Evolutionary conservation across 2,113 vertebrate genomes (phyloP).

Genomic region (Apteryx owenii): DNA sequence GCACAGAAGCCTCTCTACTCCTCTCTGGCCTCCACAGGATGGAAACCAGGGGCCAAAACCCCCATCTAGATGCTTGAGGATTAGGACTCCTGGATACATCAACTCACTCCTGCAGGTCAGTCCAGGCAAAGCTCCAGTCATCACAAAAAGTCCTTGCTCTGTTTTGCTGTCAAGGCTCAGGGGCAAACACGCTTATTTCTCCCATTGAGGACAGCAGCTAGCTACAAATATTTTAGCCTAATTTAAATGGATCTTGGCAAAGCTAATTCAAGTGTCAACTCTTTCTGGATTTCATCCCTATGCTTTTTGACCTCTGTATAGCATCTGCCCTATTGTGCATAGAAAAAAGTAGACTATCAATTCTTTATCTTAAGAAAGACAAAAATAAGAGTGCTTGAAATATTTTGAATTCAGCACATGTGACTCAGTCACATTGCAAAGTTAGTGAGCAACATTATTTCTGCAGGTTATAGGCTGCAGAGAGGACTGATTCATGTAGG

Average conservation of each 20-base stretch:
- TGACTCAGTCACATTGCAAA: neutral
- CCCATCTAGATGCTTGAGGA: neutral
- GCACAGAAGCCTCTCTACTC: neutral
- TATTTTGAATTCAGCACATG: neutral
- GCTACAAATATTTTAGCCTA: neutral
- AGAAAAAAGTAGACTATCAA: neutral
- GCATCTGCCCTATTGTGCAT: neutral
- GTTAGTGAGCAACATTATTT: neutral
- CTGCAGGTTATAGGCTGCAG: neutral
- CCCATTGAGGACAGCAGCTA: neutral
- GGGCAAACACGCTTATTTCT: rapidly evolving
- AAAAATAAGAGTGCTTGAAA: neutral
- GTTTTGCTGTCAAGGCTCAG: neutral
- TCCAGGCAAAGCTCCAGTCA: neutral
- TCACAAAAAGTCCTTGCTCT: neutral
- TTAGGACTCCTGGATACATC: neutral
- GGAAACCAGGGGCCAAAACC: neutral
- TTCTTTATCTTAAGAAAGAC: neutral
- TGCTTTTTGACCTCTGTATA: neutral
- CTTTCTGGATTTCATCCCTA: neutral
- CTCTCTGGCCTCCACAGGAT: neutral
- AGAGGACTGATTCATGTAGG: neutral
- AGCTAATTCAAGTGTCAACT: neutral
- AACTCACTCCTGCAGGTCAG: neutral
- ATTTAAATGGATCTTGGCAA: neutral